These are phyloP conservation scores for Gasterosteus aculeatus DNA, from an alignment of 2,113 vertebrate genomes.

Conservation along the genomic window DNA sequence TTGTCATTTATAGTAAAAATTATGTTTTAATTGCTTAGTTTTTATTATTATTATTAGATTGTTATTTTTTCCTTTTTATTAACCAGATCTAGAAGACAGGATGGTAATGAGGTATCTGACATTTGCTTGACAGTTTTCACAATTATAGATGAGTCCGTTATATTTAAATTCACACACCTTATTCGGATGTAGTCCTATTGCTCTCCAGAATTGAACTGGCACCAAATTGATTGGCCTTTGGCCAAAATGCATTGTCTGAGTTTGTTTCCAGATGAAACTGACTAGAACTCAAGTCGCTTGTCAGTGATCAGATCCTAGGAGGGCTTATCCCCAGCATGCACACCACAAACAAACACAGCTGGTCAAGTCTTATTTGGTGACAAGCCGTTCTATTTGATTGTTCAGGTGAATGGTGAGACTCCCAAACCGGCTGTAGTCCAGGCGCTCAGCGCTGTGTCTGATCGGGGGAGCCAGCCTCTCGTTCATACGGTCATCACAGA, in stretches of 20 bases:
- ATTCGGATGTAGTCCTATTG: neutral
- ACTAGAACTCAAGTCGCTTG: neutral
- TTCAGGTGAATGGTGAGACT: constrained; percentile 55
- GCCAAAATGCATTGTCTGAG: neutral
- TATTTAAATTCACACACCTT: neutral
- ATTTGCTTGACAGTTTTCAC: neutral
- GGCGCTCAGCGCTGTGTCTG: constrained; percentile 2
- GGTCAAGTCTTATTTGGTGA: neutral
- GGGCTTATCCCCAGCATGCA: neutral
- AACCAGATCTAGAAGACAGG: neutral
- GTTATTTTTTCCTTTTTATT: neutral
- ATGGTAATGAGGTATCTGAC: neutral
- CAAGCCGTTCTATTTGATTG: neutral
- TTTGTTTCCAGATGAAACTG: neutral
- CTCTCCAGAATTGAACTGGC: neutral
- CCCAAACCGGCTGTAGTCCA: constrained; percentile 37
- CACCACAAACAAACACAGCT: neutral
- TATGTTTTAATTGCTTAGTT: neutral
- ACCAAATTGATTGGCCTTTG: neutral
- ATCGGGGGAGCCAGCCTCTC: constrained; percentile 8
- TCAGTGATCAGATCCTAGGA: neutral
- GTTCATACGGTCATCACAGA: neutral
- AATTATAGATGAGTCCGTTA: neutral
- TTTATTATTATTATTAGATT: neutral
- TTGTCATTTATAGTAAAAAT: neutral